Conservation (phyloP, 2,888 invertebrate species). For the Sylvicola fuscatus region DNA sequence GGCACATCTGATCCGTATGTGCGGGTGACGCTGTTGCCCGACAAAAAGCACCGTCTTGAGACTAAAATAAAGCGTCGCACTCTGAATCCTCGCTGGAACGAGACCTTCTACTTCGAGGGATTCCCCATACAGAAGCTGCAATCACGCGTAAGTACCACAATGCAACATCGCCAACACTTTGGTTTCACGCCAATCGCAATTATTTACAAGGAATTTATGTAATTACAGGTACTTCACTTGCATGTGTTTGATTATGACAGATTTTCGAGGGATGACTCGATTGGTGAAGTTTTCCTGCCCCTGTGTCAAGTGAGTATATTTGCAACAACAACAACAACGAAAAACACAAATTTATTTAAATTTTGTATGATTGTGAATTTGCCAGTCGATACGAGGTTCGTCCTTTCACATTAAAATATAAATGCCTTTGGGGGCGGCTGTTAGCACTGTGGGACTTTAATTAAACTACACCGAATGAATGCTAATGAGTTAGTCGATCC, state of each 20-base stretch:
- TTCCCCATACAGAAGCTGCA: slow-evolving; percentile 86
- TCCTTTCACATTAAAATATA: no score
- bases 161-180: no score
- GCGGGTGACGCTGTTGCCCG: slow-evolving; percentile 69
- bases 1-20: slow-evolving; percentile 88
- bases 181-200: no score
- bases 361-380: no score
- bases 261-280: slow-evolving; percentile 84
- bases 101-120: slow-evolving; percentile 87
- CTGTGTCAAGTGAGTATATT: slow-evolving; percentile 46
- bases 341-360: no score
- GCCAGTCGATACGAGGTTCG: no score
- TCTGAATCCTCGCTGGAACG: slow-evolving; percentile 82
- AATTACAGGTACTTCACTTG: slow-evolving; percentile 65
- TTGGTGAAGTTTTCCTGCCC: slow-evolving; percentile 81
- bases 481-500: no score
- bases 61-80: slow-evolving; percentile 84
- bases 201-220: no score
- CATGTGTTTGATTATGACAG: slow-evolving; percentile 91
- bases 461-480: no score
- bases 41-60: slow-evolving; percentile 80
- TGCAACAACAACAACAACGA: neutral
- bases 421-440: no score
- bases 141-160: slow-evolving; percentile 50
- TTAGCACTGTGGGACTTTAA: no score